Base-by-base conservation (phyloP, 2,113 vertebrate genomes). In the Cromileptes altivelis region DNA sequence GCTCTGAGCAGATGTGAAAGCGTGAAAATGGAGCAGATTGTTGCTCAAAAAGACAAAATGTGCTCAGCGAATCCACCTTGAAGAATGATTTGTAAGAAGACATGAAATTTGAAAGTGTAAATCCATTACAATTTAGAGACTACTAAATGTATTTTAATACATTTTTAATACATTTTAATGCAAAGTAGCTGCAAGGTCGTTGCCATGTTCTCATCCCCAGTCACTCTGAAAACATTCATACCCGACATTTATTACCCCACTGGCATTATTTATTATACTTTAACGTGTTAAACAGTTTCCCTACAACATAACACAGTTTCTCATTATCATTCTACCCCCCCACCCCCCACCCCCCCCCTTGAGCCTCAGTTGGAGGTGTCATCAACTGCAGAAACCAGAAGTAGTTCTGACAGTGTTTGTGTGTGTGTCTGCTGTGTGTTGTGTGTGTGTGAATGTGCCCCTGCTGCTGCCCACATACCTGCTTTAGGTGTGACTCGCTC, bases 401-500 rank as follows among this genome's bases (percentile, higher is more conserved):
- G 45, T 75, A 74, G 75, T 72, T 77, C 53, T 91, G 76, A 86
- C 85, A 81, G 4, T 82, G 25, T 78, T 12, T 87, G 37, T 83
- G 81, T 81, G 30, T 74, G 62, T 40, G 18, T 81, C 14, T 74
- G 79, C 4, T 78, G n/a, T 69, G 76, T 69, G 55, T 77, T 75
- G 75, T 67, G 60, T 14, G 67, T 70, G 25, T 70, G 49, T 69
- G 67, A 6, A 13, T 53, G 45, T 42, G 17, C 50, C 12, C n/a
- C 53, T 68, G 71, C 77, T 42, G 64, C 33, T 55, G 6, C 72
- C 33, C 67, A 18, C 60, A 2, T 82, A 78, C 76, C 85, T 80
- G 67, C 11, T 64, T 47, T 88, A 99, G 98, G 98, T 90, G 97
- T 98, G 92, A 96, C 95, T 0, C 96, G 98, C 89, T 96, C 96